Conservation (phyloP, 2,797 vertebrate species). For the Nannoperca australis region DNA sequence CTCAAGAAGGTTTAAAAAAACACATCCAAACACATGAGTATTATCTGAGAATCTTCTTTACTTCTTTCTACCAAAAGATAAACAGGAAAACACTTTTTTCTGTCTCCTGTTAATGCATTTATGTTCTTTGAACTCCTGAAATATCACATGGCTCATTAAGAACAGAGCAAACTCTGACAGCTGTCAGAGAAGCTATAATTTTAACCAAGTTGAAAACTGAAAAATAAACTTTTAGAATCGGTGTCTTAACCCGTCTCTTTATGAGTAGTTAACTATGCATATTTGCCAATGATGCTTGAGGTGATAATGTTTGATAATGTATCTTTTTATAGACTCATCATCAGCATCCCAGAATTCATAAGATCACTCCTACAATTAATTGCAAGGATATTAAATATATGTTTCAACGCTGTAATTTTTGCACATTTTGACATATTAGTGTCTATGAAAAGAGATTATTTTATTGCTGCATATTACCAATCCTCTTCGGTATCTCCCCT, state of each 20-base stretch:
- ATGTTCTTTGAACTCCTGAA: not conserved
- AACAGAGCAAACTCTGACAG: not conserved
- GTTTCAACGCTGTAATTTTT: slow-evolving; percentile 16
- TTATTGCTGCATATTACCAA: not conserved
- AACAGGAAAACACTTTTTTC: not conserved
- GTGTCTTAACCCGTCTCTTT: slow-evolving; percentile 9
- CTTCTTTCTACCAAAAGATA: not conserved
- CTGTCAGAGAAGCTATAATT: slow-evolving; percentile 2
- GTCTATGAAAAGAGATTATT: slow-evolving; percentile 26
- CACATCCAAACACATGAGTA: not conserved
- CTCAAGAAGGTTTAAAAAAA: too few species aligned
- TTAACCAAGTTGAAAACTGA: slow-evolving; percentile 2
- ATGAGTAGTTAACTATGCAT: slow-evolving; percentile 47
- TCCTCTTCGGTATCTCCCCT: not conserved
- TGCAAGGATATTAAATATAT: slow-evolving; percentile 25
- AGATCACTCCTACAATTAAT: slow-evolving; percentile 14
- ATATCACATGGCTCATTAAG: slow-evolving; percentile 16
- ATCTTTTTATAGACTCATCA: slow-evolving; percentile 51
- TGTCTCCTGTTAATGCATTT: not conserved
- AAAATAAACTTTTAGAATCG: slow-evolving; percentile 25
- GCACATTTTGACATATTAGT: slow-evolving; percentile 22
- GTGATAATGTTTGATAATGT: slow-evolving; percentile 42
- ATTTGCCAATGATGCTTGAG: slow-evolving; percentile 37
- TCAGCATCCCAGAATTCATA: slow-evolving; percentile 22
- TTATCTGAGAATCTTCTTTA: not conserved